Base-by-base conservation (phyloP, 2,113 vertebrate species). In the Bubo bubo region DNA sequence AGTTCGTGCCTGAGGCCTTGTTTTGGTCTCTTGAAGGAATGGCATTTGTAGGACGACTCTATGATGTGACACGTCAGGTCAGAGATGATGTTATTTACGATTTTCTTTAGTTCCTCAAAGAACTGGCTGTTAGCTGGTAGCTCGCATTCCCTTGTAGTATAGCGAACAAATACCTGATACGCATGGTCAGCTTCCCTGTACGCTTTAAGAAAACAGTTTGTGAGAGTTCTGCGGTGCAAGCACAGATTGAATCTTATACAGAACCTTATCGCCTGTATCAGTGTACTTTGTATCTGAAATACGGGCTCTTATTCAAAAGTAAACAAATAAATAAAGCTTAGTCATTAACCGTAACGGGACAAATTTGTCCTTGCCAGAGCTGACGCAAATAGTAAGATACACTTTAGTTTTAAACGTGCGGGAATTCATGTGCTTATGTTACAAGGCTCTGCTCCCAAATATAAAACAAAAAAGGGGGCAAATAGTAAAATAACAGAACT, bases 181-280 rank as follows among this genome's bases (percentile, higher is more conserved):
- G 94, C 66, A 7, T 97, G 98, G 91, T 98, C 98, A 75, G 98
- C 98, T 87, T 98, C 98, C 72, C 95, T 93, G 90, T 98, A 98
- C 3, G 97, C 98, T 96, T 92, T 32, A 83, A 91, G 91, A 77
- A 70, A 88, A 83, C 0, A 41, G 52, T 28, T 60, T 24, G 84
- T 23, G 68, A 22, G 70, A 96, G 19, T 39, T 27, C 59, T 23
- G 39, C 4, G 3, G 6, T 5, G 47, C 6, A 24, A 72, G 50
- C 58, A 41, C 92, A 70, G 74, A 18, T 13, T 5, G 17, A 47
- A 35, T 59, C 41, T 85, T 43, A 7, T 12, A 49, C 72, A 37
- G 91, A 86, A 34, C 90, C 45, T 47, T 83, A 53, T 77, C 71
- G 3, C 14, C 86, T 73, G 3, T 4, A 52, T 22, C 34, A 0